Base-by-base conservation (phyloP, 2,113 vertebrate genomes). In the Epinephelus cyanopodus region DNA sequence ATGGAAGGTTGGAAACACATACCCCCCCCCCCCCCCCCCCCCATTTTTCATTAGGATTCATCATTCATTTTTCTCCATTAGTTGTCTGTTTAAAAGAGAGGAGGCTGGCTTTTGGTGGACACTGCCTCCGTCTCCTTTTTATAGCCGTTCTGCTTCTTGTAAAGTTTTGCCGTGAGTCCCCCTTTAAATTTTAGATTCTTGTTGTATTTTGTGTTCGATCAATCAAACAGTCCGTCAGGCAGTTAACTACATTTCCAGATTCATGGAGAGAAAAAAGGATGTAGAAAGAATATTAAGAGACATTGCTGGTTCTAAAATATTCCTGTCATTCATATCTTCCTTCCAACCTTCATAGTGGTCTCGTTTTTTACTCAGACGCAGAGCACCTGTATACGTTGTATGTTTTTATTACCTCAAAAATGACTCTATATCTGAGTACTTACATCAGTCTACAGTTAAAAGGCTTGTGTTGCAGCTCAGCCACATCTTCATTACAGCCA, bases 1-100 rank as follows among this genome's bases (percentile, higher is more conserved):
- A 92, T 92, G 82, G 90, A 91, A 92, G 86, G 90, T 87, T 90
- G 82, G 71, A 89, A 87, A 92, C 82, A 87, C 67, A 84, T 37
- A 48, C 27, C 39, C 61, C 79, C 68, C 78, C 54, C 58, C 48
- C 66, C 13, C 17, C 25, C 27, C 0, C 27, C 53, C 60, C 79
- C 84, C 69, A 89, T 92, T 90, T 93, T 91, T 94, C 87, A 91
- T 85, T 86, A 80, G 75, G 80, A 84, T 80, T 93, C 86, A 94
- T 91, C 87, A 92, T 88, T 92, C 76, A 92, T 93, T 89, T 92
- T 79, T 88, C 75, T 85, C 81, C 74, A 83, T 87, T 89, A 82
- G 75, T 73, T 92, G 83, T 92, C 88, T 85, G 72, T 86, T 45
- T 83, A 69, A 87, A 81, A 72, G 56, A 76, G 52, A 25, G n/a